Base-by-base conservation (phyloP, 92 coral and sea anemone genomes). In the Phenganax marumi region DNA sequence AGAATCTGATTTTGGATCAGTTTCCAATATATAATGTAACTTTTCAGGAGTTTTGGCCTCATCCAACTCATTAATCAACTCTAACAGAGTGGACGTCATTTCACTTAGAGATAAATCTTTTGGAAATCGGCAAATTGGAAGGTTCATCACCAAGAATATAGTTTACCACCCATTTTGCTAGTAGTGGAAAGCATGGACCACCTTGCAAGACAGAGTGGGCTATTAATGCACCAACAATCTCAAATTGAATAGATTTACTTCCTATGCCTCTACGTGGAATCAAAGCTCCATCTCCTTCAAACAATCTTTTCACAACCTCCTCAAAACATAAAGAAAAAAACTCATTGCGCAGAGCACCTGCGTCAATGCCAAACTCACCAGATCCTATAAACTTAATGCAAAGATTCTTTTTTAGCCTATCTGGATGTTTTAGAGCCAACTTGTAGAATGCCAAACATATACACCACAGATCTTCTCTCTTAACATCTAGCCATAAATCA, bases 191-290 rank as follows among this genome's bases (percentile, higher is more conserved):
- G 33, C 75, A 50, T 8, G 75, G 75, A 33, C 75, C 75, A 69
- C 75, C 50, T 33, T 69, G 75, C 75, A 69, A 69, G 6, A 69
- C 75, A 69, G 75, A 69, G 11, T 13, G 75, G 8, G 50, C 75
- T 69, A 69, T 69, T 6, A 69, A 10, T 69, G 1, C 75, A 3
- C 75, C 75, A 33, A 69, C 75, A 69, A 69, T 50, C 75, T 69
- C 51, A 69, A 69, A 69, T 19, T 69, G 53, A 26, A 69, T 33
- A 33, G 68, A 62, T 21, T 62, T 14, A 62, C 68, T 14, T 14
- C 68, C 68, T 14, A 62, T 62, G 21, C 68, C 68, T 24, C 68
- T 62, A 14, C 68, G 17, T 62, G 68, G 68, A 19, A 21, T 62
- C 68, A 62, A 62, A 21, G 24, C 68, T 19, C 22, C 22, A 62